Conservation (phyloP, 2,888 invertebrate genomes). For the Phalera bucephala region DNA sequence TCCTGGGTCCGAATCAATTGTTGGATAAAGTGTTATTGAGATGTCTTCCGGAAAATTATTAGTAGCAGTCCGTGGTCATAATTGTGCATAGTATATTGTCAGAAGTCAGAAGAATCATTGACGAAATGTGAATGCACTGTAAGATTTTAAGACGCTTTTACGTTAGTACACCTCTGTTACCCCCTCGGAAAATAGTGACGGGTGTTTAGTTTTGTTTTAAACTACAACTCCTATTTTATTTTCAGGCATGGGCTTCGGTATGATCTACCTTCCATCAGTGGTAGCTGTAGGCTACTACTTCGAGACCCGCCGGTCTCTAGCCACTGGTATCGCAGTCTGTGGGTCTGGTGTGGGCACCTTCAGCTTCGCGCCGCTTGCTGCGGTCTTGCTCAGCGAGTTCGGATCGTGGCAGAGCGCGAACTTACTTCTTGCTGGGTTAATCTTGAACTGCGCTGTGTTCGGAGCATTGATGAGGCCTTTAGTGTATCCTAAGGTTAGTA, state of each 20-base stretch:
- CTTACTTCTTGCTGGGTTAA: slow-evolving; percentile 95
- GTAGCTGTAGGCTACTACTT: slow-evolving; percentile 99
- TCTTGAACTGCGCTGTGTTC: slow-evolving; percentile 95
- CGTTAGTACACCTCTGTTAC: too few relatives aligned
- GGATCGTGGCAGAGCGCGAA: slow-evolving; percentile 95
- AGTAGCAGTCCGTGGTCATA: too few relatives aligned
- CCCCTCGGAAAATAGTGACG: too few relatives aligned
- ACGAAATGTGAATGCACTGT: too few relatives aligned
- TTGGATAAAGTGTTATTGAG: too few relatives aligned
- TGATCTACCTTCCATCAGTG: slow-evolving; percentile 97
- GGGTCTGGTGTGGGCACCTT: slow-evolving; percentile 97
- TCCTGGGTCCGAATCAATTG: too few relatives aligned
- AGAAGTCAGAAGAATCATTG: too few relatives aligned
- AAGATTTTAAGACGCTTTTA: too few relatives aligned
- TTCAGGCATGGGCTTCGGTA: slow-evolving; percentile 94
- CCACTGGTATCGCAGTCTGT: slow-evolving; percentile 97
- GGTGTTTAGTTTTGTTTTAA: too few relatives aligned
- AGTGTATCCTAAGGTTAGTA: slow-evolving; percentile 86
- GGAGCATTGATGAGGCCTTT: slow-evolving; percentile 92
- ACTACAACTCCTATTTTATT: too few relatives aligned
- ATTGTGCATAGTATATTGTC: too few relatives aligned
- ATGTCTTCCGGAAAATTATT: too few relatives aligned
- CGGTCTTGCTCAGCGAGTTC: slow-evolving; percentile 89
- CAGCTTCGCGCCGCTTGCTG: slow-evolving; percentile 95
- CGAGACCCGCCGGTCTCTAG: slow-evolving; percentile 96